Evolutionary conservation across 2,888 invertebrate species (phyloP).

Genomic region (Cheilosia vernalis): DNA sequence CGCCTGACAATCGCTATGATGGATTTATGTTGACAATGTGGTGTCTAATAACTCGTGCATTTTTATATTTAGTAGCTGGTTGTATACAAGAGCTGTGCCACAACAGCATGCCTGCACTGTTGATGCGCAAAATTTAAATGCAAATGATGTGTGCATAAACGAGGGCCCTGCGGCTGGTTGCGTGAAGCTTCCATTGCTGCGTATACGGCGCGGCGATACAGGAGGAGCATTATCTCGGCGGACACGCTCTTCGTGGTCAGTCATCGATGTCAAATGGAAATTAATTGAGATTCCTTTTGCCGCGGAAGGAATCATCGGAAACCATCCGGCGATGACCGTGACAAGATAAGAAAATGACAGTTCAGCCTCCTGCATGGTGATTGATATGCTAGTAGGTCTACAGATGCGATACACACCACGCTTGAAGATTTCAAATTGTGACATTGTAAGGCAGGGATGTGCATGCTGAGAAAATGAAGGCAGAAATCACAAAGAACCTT

Average conservation of each 20-base stretch:
- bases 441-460: no score
- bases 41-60: constrained; percentile 71
- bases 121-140: constrained; percentile 59
- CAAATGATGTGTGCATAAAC: constrained; percentile 59
- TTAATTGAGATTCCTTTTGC: constrained; percentile 60
- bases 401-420: constrained; percentile 4
- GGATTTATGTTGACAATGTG: constrained; percentile 73
- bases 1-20: constrained; percentile 53
- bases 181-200: constrained; percentile 38
- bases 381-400: constrained; percentile 43
- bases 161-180: constrained; percentile 33
- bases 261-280: constrained; percentile 69
- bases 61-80: constrained; percentile 57
- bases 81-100: not conserved
- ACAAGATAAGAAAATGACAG: constrained; percentile 31
- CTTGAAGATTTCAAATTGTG: no score
- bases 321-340: constrained; percentile 29
- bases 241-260: constrained; percentile 48
- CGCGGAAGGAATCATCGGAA: constrained; percentile 18
- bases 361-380: constrained; percentile 27
- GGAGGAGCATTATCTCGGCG: constrained; percentile 23
- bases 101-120: not conserved
- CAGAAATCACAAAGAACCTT: no score
- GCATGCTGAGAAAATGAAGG: no score
- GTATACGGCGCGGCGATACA: not conserved